Conservation (phyloP, 2,113 vertebrate species). For the Apaloderma vittatum region DNA sequence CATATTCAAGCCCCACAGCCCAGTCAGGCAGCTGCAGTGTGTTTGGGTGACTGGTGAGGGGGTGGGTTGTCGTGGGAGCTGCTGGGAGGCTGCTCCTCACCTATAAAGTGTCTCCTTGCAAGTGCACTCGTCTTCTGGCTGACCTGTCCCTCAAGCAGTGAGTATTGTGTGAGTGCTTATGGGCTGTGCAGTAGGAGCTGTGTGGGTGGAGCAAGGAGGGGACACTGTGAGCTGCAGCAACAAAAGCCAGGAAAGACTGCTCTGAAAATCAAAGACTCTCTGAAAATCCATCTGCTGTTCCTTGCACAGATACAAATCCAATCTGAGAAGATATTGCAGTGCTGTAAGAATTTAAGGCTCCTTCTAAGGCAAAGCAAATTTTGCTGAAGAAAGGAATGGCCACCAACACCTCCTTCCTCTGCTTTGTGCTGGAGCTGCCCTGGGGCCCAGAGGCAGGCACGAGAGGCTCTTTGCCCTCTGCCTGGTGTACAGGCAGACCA, state of each 20-base stretch:
- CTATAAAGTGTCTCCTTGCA: not conserved
- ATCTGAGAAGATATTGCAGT: rapidly evolving
- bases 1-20: rapidly evolving
- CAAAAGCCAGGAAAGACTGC: not conserved
- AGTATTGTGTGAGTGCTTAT: rapidly evolving
- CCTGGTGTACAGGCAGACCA: not conserved
- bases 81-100: not conserved
- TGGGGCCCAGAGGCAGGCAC: rapidly evolving
- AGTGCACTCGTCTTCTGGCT: rapidly evolving
- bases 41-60: not conserved
- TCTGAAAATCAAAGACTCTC: not conserved
- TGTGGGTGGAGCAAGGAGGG: not conserved
- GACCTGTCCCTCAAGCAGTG: not conserved
- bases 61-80: not conserved
- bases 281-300: not conserved
- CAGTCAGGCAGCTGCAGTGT: not conserved
- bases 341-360: not conserved
- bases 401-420: not conserved
- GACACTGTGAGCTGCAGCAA: not conserved
- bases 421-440: not conserved
- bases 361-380: not conserved
- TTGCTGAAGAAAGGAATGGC: not conserved
- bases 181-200: not conserved
- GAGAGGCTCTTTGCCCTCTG: not conserved
- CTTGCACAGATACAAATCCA: rapidly evolving